These are phyloP conservation scores for Deladenus siricidicola DNA, from an alignment of 2,888 invertebrate genomes.

Conservation along the genomic window DNA sequence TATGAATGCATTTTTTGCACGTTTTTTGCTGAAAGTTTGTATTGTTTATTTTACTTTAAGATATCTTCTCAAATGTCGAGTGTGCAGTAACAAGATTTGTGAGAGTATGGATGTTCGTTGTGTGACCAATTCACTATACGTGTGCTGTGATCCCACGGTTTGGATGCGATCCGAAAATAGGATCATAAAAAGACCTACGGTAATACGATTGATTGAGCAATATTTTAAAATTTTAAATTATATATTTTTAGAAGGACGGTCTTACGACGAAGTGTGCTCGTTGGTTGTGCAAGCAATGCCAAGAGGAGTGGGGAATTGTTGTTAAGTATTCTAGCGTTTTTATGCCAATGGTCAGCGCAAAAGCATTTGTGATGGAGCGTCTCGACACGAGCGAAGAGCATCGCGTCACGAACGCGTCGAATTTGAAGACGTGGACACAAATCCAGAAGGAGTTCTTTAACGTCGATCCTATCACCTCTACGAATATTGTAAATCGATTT, in stretches of 20 bases:
- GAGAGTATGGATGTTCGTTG: constrained; percentile 19
- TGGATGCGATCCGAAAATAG: constrained; percentile 16
- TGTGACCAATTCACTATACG: constrained; percentile 16
- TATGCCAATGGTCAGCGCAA: constrained; percentile 7
- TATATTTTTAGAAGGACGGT: constrained; percentile 10
- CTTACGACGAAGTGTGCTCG: constrained; percentile 14
- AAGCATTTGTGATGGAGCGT: constrained; percentile 9
- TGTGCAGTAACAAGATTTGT: constrained; percentile 18
- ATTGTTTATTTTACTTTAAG: background rate
- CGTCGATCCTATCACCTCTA: constrained; percentile 10
- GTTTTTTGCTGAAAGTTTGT: background rate
- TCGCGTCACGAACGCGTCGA: background rate
- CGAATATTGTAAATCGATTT: constrained; percentile 10
- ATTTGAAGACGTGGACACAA: constrained; percentile 5
- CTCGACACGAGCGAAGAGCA: background rate
- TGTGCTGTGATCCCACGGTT: constrained; percentile 20
- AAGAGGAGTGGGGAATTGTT: constrained; percentile 8
- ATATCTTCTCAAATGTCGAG: constrained; percentile 17
- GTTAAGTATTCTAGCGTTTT: constrained; percentile 16
- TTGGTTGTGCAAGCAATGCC: constrained; percentile 13
- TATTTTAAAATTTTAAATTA: background rate
- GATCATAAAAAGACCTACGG: constrained; percentile 9
- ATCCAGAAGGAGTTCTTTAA: constrained; percentile 16
- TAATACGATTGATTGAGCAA: background rate
- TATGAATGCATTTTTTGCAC: background rate